Base-by-base conservation (phyloP, 2,113 vertebrate genomes). In the Acanthochromis polyacanthus region DNA sequence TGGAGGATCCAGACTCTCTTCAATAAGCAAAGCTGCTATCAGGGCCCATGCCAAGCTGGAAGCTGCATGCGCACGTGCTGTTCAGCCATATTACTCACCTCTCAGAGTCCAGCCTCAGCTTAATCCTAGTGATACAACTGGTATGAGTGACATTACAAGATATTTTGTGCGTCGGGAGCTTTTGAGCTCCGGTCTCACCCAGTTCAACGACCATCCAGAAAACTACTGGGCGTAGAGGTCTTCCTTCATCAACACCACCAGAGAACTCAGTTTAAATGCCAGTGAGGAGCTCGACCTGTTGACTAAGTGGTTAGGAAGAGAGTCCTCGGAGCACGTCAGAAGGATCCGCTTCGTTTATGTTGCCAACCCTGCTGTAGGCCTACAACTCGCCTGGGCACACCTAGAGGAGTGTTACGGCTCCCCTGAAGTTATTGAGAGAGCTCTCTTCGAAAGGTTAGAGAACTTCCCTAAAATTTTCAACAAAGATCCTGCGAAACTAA, bases 241-340 rank as follows among this genome's bases (percentile, higher is more conserved):
- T 1, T 22, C 38, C 0, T 62, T 23, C 14, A 1, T 16, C 4
- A 45, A 43, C 10, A 20, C 40, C 12, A 62, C 5, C 16, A 5
- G 4, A 62, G 60, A 16, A 22, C 28, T 62, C 0, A 45, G 25
- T 10, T 17, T 62, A 22, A 43, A 1, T 2, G 3, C 36, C 6
- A 45, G 38, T 23, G 60, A 45, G 20, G 60, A 62, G 6, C 60
- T 45, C 4, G 60, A 62, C 60, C 60, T 62, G 8, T 17, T 45
- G 19, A 25, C 15, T n/a, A 62, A 62, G 40, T 62, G 60, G 60
- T 17, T 62, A 15, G 60, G 60, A 43, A 22, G 1, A 1, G 15
- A 62, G 22, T 62, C 60, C 16, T 14, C 60, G 7, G 20, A 62
- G n/a, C n/a, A n/a, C n/a, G n/a, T n/a, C n/a, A n/a, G n/a, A n/a